phyloP scores from a whole-genome alignment of 1,140 invertebrate genomes.

The Thaumetopoea pityocampa region DNA sequence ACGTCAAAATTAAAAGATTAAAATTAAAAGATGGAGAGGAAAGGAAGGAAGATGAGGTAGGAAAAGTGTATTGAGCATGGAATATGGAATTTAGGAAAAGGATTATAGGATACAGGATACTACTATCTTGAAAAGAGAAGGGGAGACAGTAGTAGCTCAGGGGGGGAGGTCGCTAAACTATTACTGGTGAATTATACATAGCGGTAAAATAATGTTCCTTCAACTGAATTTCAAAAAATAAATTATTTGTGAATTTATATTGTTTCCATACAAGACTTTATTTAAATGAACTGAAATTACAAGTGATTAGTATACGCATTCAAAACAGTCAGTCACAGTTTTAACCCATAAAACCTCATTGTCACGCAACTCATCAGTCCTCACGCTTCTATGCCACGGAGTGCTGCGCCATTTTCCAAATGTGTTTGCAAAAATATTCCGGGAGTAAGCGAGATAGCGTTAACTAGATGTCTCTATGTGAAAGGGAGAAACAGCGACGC shows the following conservation, averaged over 20 bases:
- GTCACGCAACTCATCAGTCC: constrained; percentile 33
- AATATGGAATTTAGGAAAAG: no score
- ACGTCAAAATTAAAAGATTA: no score
- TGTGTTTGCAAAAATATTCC: constrained; percentile 69
- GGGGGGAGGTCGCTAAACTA: no score
- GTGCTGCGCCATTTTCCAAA: constrained; percentile 55
- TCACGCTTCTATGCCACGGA: constrained; percentile 35
- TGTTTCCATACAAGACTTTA: not conserved
- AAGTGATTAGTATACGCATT: constrained; percentile 7
- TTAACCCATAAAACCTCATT: constrained; percentile 27
- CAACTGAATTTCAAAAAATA: no score
- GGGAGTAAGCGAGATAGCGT: constrained; percentile 52
- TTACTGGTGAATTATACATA: no score
- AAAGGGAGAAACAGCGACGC: constrained; percentile 40
- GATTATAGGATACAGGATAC: no score
- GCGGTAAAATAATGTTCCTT: no score
- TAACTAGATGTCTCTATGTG: constrained; percentile 4
- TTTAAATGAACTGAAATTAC: constrained; percentile 7
- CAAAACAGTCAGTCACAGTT: constrained; percentile 12
- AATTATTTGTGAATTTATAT: constrained; percentile 1
- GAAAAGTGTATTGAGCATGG: no score
- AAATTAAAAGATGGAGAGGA: no score
- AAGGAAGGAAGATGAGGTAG: no score
- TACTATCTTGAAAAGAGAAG: no score
- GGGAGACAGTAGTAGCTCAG: no score